These are phyloP conservation scores for Ciconia maguari DNA, from an alignment of 2,113 vertebrate species.

Conservation along the genomic window DNA sequence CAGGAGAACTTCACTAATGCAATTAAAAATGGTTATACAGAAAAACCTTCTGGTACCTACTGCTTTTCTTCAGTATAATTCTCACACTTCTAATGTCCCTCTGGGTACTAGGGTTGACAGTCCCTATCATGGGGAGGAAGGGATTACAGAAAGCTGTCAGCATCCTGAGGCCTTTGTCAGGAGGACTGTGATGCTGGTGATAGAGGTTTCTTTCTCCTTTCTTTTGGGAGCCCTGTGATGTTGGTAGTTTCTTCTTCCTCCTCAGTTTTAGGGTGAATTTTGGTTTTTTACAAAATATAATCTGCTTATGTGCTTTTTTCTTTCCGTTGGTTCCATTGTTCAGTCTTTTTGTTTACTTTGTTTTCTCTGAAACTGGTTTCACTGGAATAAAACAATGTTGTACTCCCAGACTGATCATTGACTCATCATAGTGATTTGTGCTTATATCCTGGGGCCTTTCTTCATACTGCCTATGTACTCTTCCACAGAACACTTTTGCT, in stretches of 20 bases:
- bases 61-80: not conserved
- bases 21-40: not conserved
- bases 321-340: not conserved
- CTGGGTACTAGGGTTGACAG: not conserved
- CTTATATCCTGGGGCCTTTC: not conserved
- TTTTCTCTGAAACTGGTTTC: not conserved
- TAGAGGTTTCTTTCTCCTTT: not conserved
- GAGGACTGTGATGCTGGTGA: not conserved
- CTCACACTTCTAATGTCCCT: fast-evolving
- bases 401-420: fast-evolving
- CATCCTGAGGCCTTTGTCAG: not conserved
- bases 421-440: not conserved
- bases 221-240: not conserved
- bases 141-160: not conserved
- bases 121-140: not conserved
- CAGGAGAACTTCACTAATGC: not conserved
- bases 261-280: not conserved
- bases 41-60: not conserved
- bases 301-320: not conserved
- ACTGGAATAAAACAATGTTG: no score
- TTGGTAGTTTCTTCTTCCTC: not conserved
- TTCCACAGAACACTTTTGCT: not conserved
- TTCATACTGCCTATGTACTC: not conserved
- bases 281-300: not conserved
- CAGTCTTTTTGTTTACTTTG: not conserved